Conservation (phyloP, 2,888 invertebrate species). For the Dicyrtoma fusca region DNA sequence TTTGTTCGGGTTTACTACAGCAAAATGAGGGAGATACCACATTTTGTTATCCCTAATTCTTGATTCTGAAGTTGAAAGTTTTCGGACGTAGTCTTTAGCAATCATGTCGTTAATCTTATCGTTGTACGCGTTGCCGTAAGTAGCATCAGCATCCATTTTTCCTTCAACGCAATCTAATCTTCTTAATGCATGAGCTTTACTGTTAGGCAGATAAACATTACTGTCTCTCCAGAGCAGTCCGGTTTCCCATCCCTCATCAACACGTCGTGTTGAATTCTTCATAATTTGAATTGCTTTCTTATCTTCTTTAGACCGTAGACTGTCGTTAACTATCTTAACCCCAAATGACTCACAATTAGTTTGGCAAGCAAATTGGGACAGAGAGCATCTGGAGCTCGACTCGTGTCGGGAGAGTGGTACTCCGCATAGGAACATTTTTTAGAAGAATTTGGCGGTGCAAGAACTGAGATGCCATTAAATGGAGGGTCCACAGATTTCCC, state of each 20-base stretch:
- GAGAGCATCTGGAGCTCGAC: too few species aligned
- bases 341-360: constrained; percentile 22
- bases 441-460: too few species aligned
- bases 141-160: not conserved
- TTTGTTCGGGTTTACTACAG: constrained; percentile 44
- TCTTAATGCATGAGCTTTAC: not conserved
- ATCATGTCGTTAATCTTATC: constrained; percentile 1
- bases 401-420: too few species aligned
- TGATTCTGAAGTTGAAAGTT: constrained; percentile 16
- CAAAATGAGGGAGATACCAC: constrained; percentile 51
- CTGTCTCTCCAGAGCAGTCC: constrained; percentile 11
- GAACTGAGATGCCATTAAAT: too few species aligned
- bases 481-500: too few species aligned
- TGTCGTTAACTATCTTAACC: not conserved
- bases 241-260: not conserved
- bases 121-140: not conserved
- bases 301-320: constrained; percentile 8
- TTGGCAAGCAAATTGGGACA: too few species aligned
- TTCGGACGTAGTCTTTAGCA: constrained; percentile 8
- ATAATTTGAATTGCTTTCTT: not conserved
- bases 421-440: too few species aligned
- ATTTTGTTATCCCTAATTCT: not conserved
- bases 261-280: not conserved
- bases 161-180: not conserved
- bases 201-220: not conserved